phyloP scores from a whole-genome alignment of 2,113 vertebrate species.

The Zapornia atra region DNA sequence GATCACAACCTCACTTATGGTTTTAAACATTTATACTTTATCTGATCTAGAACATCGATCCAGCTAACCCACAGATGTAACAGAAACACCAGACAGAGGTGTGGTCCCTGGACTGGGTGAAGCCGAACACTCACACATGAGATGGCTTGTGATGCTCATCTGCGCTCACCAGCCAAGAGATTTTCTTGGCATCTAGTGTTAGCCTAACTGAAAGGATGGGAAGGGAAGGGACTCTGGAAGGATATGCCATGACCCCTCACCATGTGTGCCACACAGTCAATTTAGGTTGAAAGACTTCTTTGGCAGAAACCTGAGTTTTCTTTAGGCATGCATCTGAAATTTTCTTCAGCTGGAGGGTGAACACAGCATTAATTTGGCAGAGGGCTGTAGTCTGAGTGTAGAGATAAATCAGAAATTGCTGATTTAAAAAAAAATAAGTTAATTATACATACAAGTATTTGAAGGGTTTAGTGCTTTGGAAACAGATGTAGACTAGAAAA shows the following conservation, averaged over 20 bases:
- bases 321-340: background rate
- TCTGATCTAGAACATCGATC: background rate
- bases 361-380: background rate
- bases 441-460: background rate
- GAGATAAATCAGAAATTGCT: background rate
- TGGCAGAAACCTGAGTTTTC: background rate
- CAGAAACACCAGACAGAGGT: background rate
- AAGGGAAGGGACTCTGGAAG: background rate
- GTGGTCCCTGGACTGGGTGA: background rate
- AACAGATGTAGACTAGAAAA: background rate
- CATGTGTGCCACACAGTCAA: background rate
- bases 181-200: background rate
- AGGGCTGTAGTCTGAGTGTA: background rate
- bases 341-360: background rate
- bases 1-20: background rate
- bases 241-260: background rate
- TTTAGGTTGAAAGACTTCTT: background rate
- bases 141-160: background rate
- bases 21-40: background rate
- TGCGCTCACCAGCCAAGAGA: background rate
- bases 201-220: background rate
- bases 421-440: background rate
- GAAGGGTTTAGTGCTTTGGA: background rate
- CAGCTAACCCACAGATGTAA: background rate
- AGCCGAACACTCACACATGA: background rate